Evolutionary conservation across 35 echinoderm and acorn worm species (phyloP).

Genomic region (Diadema setosum): DNA sequence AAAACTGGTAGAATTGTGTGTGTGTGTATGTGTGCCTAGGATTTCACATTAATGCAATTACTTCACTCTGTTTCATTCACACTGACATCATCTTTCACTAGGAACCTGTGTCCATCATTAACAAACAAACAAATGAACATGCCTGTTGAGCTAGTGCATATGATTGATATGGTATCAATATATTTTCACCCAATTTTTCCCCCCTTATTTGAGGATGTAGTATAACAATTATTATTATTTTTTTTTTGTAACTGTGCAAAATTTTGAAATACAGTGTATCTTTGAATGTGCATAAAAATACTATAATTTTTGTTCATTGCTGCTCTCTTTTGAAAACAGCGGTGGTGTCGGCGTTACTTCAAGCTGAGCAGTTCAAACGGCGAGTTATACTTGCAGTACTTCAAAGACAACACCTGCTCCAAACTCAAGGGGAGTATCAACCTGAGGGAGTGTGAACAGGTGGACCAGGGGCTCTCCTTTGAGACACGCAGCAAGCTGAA

Average conservation of each 20-base stretch:
- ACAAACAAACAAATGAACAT: no score
- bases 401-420: conserved; percentile 47
- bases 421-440: conserved; percentile 75
- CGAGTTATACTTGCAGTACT: conserved; percentile 53
- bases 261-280: neutral
- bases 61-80: no score
- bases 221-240: no score
- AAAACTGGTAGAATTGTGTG: no score
- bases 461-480: conserved; percentile 81
- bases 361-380: conserved; percentile 25
- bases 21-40: no score
- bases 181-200: no score
- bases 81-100: no score
- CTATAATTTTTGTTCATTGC: neutral
- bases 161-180: no score
- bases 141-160: no score
- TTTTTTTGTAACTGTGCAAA: neutral
- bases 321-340: conserved; percentile 47
- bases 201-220: no score
- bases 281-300: neutral
- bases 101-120: no score
- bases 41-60: no score
- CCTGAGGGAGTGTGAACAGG: conserved; percentile 65
- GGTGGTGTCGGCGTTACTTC: conserved; percentile 81
- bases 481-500: conserved; percentile 56